phyloP scores from a whole-genome alignment of 2,888 invertebrate genomes.

The Luperina testacea region DNA sequence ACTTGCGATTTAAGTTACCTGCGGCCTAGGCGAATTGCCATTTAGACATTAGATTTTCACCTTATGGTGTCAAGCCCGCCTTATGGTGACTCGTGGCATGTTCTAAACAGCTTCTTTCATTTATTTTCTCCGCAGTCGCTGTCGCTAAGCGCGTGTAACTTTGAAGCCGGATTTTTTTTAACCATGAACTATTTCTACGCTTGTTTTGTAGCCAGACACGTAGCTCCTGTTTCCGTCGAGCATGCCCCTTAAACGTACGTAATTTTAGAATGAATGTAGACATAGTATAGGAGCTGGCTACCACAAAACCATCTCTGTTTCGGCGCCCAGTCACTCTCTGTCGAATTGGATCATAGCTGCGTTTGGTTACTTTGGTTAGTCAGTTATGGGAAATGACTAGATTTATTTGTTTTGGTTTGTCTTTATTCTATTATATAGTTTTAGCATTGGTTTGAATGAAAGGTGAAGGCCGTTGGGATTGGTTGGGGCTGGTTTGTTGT shows the following conservation, averaged over 20 bases:
- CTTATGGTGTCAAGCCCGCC: too few species aligned
- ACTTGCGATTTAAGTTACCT: too few species aligned
- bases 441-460: not conserved
- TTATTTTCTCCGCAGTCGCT: too few species aligned
- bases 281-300: constrained; percentile 30
- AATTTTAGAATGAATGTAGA: constrained; percentile 58
- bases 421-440: not conserved
- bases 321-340: constrained; percentile 1
- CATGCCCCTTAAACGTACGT: constrained; percentile 54
- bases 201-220: constrained; percentile 22
- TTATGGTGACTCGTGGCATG: too few species aligned
- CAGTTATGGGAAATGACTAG: not conserved
- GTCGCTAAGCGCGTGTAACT: too few species aligned
- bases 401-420: constrained; percentile 7
- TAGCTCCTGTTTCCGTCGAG: constrained; percentile 43
- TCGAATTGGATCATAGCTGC: constrained; percentile 31
- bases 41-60: too few species aligned
- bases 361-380: constrained; percentile 1
- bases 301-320: constrained; percentile 38
- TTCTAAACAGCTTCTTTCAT: too few species aligned
- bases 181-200: not conserved
- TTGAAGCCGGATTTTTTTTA: not conserved
- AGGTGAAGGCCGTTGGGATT: not conserved
- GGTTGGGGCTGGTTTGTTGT: not conserved
- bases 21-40: too few species aligned